Conservation (phyloP, 2,797 vertebrate genomes). For the Myotis vivesi region DNA sequence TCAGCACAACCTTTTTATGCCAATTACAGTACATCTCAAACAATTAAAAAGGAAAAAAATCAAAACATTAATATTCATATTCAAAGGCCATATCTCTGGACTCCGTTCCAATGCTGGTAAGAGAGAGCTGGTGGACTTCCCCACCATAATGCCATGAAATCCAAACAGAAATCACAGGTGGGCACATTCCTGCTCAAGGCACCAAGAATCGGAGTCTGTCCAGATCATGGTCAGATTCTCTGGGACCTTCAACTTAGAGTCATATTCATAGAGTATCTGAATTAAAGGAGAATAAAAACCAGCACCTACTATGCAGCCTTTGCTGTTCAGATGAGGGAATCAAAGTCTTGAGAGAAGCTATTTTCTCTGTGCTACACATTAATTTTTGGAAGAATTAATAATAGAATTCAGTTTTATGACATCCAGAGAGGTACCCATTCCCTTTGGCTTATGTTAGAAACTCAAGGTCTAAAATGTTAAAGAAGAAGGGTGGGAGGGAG, state of each 20-base stretch:
- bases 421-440: neutral
- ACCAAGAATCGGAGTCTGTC: neutral
- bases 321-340: neutral
- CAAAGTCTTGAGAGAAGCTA: neutral
- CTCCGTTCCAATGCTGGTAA: neutral
- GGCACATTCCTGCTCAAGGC: neutral
- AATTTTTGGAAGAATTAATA: neutral
- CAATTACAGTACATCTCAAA: constrained; percentile 52
- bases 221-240: neutral
- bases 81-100: constrained; percentile 44
- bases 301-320: neutral
- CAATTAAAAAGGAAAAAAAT: constrained; percentile 68
- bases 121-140: neutral
- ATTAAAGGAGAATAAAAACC: neutral
- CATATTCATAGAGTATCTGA: neutral
- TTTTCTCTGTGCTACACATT: neutral
- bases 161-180: neutral
- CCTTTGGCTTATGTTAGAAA: neutral
- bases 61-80: constrained; percentile 50
- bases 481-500: neutral
- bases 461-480: neutral
- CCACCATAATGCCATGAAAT: neutral
- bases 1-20: constrained; percentile 27
- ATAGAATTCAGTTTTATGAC: neutral
- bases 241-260: neutral